Base-by-base conservation (phyloP, 1,140 invertebrate genomes). In the Leptopilina boulardi region DNA sequence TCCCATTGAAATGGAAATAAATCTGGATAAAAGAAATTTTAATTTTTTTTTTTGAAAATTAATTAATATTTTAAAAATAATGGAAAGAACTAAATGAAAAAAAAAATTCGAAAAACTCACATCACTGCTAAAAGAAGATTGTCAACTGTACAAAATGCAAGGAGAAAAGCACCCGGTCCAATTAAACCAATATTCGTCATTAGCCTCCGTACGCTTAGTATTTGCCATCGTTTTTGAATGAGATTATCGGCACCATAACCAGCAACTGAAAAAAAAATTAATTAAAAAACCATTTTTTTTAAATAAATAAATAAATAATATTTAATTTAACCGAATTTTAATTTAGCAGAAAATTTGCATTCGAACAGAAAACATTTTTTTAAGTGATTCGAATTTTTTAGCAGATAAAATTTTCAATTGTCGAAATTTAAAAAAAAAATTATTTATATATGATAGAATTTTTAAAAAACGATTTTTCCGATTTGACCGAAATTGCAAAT, bases 181-280 rank as follows among this genome's bases (percentile, higher is more conserved):
- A 96, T 89, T n/a, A 96, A 90, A 47, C 95, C 95, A 79, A 96
- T 92, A 80, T 92, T 92, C 1, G 95, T 96, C 95, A 96, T 96
- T 18, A 96, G 88, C 80, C 95, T 91, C 71, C 95, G 87, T 11
- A 96, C 95, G 73, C 94, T 95, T 59, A 96, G 86, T 41, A 96
- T 92, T 30, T 94, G 93, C 95, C 95, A 96, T 80, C 93, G 92
- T 78, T 93, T 92, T 77, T 92, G 89, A 74, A 95, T 93, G 26
- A 96, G 87, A 74, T 92, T 93, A 85, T 96, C 95, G 11, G 95
- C 95, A 85, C 95, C 93, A 87, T 96, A 95, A 38, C 95, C 95
- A 79, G 94, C 93, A 80, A 92, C 94, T 94, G 81, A 38, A 89
- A 83, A 80, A 77, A 13, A 5, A 66, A 21, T 72, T 15, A 71